These are phyloP conservation scores for Digitonthophagus gazella DNA, from an alignment of 2,888 invertebrate genomes.

Conservation along the genomic window DNA sequence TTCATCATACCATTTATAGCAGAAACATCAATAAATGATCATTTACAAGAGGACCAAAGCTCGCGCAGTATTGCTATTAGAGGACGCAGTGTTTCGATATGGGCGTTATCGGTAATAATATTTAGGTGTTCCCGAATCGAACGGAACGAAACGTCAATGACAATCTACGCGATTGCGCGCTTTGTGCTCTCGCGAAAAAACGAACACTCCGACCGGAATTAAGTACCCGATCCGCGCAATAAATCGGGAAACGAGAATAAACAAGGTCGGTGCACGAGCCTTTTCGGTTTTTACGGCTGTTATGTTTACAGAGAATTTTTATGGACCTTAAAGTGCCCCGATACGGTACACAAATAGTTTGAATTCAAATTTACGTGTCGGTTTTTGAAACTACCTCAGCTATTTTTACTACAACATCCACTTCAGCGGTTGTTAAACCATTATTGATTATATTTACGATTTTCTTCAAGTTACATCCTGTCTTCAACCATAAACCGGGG, in stretches of 20 bases:
- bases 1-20: neutral
- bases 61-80: neutral
- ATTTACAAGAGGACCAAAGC: neutral
- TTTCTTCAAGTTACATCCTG: neutral
- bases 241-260: neutral
- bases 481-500: neutral
- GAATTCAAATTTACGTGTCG: constrained; percentile 16
- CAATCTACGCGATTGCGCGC: neutral
- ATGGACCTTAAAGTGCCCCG: constrained; percentile 19
- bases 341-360: constrained; percentile 17
- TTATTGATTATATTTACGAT: neutral
- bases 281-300: constrained; percentile 18
- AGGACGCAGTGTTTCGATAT: neutral
- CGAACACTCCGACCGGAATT: neutral
- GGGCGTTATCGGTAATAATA: neutral
- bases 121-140: neutral
- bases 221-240: neutral
- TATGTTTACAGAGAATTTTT: constrained; percentile 20
- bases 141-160: neutral
- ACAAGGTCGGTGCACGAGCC: neutral
- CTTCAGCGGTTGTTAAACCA: neutral
- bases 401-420: neutral
- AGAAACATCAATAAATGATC: neutral
- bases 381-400: constrained; percentile 2
- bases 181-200: neutral